phyloP scores from a whole-genome alignment of 2,888 invertebrate species.

The Nemoura dubitans region DNA sequence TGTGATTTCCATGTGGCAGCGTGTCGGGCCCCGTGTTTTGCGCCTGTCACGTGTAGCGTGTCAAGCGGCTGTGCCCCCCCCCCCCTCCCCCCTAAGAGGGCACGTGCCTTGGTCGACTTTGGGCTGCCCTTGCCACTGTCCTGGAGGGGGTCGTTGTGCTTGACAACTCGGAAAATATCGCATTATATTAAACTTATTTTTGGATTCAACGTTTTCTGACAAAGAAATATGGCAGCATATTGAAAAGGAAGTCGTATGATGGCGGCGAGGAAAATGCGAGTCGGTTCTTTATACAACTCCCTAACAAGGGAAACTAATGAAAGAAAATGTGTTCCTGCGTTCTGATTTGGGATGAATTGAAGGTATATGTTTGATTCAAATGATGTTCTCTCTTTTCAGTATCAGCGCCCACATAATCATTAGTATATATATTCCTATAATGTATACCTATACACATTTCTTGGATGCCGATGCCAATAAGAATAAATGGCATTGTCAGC shows the following conservation, averaged over 20 bases:
- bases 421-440: too few relatives aligned
- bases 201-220: neutral
- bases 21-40: neutral
- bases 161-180: neutral
- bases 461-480: neutral
- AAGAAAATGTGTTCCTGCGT: neutral
- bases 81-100: neutral
- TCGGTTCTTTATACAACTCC: neutral
- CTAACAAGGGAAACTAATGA: neutral
- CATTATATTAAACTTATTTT: neutral
- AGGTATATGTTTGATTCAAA: neutral
- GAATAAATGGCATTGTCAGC: neutral
- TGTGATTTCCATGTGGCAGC: neutral
- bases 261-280: neutral
- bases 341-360: neutral
- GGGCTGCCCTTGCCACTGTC: neutral
- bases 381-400: neutral
- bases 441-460: neutral
- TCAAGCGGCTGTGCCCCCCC: neutral
- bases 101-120: neutral
- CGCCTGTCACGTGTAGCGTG: neutral
- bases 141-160: neutral
- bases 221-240: neutral
- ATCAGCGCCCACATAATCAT: neutral
- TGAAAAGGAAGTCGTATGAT: neutral